phyloP scores from a whole-genome alignment of 1,140 invertebrate genomes.

The Drosophila nigromelanica region DNA sequence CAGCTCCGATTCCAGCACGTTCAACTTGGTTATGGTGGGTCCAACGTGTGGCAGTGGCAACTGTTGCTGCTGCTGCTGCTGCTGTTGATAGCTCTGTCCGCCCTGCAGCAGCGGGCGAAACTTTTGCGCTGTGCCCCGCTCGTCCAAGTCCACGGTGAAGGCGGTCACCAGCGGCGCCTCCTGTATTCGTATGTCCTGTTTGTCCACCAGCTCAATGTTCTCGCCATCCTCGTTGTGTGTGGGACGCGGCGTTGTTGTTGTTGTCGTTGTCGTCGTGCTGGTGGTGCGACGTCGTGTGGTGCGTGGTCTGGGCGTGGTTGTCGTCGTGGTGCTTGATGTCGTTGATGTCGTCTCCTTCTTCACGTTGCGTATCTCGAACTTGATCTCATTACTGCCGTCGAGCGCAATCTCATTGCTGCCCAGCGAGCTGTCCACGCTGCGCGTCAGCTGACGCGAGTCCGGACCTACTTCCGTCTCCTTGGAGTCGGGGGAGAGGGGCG shows the following conservation, averaged over 20 bases:
- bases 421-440: constrained; percentile 64
- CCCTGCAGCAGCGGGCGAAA: constrained; percentile 88
- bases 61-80: constrained; percentile 30
- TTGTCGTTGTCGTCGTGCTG: constrained; percentile 84
- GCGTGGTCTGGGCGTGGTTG: constrained; percentile 84
- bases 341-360: constrained; percentile 39
- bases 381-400: constrained; percentile 72
- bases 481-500: constrained; percentile 17
- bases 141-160: constrained; percentile 93
- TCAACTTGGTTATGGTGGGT: constrained; percentile 78
- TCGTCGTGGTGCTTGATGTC: constrained; percentile 63
- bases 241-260: constrained; percentile 86
- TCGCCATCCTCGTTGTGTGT: constrained; percentile 87
- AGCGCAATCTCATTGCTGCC: constrained; percentile 74
- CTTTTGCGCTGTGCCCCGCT: constrained; percentile 89
- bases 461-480: constrained; percentile 26
- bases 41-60: constrained; percentile 58
- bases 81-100: constrained; percentile 59
- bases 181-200: constrained; percentile 91
- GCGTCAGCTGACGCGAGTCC: constrained; percentile 57
- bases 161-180: constrained; percentile 91
- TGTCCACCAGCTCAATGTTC: constrained; percentile 87
- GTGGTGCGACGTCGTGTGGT: constrained; percentile 85
- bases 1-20: constrained; percentile 66
- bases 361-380: constrained; percentile 79